Base-by-base conservation (phyloP, 2,113 vertebrate genomes). In the Neogale vison region DNA sequence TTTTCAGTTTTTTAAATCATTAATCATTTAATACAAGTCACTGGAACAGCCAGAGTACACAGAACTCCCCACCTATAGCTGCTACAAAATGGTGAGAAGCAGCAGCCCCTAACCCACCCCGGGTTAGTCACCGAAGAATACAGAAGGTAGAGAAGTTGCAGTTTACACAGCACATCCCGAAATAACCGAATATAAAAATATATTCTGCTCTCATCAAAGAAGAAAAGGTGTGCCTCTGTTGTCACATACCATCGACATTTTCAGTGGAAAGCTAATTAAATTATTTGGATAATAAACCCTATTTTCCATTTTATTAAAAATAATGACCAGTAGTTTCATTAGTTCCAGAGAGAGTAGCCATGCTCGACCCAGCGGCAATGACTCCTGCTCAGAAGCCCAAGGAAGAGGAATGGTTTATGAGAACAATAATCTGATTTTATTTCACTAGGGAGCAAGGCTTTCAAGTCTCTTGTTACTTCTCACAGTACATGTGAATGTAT, bases 391-490 rank as follows among this genome's bases (percentile, higher is more conserved):
- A 57, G 42, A 96, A 97, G 42, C 42, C 55, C 63, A 21, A 42
- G 88, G 76, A 88, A 96, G 63, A 59, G 0, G 96, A 42, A 61
- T 0, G 0, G 42, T 36, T 97, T 95, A 88, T 95, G 96, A 96
- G 93, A 98, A 98, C 72, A 96, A 96, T 81, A 93, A 90, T 26
- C 47, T 52, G 69, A 76, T 72, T 97, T 98, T 85, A 95, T 83
- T 98, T 95, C 97, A 94, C 88, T 0, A 0, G 79, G 86, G 94
- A 93, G 23, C 74, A 57, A 94, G n/a, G 12, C 34, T 94, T 82
- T 96, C 79, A 82, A 79, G 84, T 92, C 96, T 69, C 79, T 24
- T 47, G 61, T 96, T 97, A 93, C 61, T 79, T 80, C 61, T 89
- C 80, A 39, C 13, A 34, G 81, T n/a, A 81, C 79, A 85, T 3